These are phyloP conservation scores for Patella pellucida DNA, from an alignment of 2,888 invertebrate species.

Conservation along the genomic window DNA sequence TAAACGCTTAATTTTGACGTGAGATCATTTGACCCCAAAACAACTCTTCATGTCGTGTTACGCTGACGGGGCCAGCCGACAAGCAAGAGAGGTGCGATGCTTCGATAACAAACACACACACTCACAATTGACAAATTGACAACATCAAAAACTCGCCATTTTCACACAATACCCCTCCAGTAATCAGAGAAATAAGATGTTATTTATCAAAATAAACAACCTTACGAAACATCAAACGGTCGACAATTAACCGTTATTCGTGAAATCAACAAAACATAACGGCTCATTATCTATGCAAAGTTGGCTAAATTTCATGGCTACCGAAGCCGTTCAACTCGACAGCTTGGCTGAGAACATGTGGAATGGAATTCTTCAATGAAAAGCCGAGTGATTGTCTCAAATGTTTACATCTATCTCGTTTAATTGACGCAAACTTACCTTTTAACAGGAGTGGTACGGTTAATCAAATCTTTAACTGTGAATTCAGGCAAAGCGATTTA, in stretches of 20 bases:
- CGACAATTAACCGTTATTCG: background rate
- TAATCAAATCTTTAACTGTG: background rate
- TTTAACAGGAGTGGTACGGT: background rate
- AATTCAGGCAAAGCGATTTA: background rate
- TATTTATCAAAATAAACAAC: background rate
- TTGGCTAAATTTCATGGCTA: constrained; percentile 10
- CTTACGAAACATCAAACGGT: background rate
- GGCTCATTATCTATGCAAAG: constrained; percentile 9
- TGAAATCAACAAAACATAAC: background rate
- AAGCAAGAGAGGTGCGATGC: constrained; percentile 4
- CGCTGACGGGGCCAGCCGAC: background rate
- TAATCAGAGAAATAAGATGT: constrained; percentile 3
- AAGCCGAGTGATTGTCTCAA: background rate
- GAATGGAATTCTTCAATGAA: constrained; percentile 5
- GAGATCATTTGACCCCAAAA: background rate
- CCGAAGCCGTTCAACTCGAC: background rate
- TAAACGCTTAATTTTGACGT: background rate
- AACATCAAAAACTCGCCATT: background rate
- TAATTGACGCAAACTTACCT: constrained; percentile 5
- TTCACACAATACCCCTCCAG: background rate
- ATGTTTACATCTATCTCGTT: background rate
- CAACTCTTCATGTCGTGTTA: background rate
- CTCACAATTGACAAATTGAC: background rate
- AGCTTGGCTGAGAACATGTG: background rate
- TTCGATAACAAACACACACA: background rate